phyloP scores from a whole-genome alignment of 2,113 vertebrate genomes.

The Calyptomena viridis region DNA sequence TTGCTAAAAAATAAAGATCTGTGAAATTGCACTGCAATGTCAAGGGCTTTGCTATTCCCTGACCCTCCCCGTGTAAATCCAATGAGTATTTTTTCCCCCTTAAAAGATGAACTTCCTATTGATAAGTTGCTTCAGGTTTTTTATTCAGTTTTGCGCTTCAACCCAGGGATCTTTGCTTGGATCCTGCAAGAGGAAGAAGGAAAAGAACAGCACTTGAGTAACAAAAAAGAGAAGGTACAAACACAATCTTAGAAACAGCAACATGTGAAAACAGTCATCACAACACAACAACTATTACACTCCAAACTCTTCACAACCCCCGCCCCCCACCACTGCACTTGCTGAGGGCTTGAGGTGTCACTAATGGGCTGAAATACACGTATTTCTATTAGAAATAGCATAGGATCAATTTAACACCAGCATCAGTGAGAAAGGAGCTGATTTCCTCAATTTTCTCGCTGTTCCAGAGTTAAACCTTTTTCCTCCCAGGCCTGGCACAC shows the following conservation, averaged over 20 bases:
- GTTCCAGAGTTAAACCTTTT: neutral
- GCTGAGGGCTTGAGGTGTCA: neutral
- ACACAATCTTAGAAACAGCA: neutral
- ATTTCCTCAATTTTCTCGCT: neutral
- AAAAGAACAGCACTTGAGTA: neutral
- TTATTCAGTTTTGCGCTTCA: constrained; percentile 94
- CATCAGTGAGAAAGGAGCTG: neutral
- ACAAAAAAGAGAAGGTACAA: neutral
- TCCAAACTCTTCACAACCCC: neutral
- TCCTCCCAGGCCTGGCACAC: neutral
- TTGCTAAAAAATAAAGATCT: constrained; percentile 83
- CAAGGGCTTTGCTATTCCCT: constrained; percentile 76
- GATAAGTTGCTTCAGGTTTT: constrained; percentile 42
- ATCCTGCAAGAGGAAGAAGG: constrained; percentile 76
- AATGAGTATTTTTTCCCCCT: constrained; percentile 66
- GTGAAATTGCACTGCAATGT: constrained; percentile 81
- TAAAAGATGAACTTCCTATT: constrained; percentile 66
- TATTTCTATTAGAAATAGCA: neutral
- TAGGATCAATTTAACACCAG: neutral
- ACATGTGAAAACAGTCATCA: rapidly evolving
- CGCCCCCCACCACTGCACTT: rapidly evolving
- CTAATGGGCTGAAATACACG: neutral
- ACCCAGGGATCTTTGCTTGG: constrained; percentile 92
- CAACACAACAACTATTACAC: no score
- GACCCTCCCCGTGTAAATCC: constrained; percentile 72